phyloP scores from a whole-genome alignment of 2,888 invertebrate species.

The Ochlodes sylvanus region DNA sequence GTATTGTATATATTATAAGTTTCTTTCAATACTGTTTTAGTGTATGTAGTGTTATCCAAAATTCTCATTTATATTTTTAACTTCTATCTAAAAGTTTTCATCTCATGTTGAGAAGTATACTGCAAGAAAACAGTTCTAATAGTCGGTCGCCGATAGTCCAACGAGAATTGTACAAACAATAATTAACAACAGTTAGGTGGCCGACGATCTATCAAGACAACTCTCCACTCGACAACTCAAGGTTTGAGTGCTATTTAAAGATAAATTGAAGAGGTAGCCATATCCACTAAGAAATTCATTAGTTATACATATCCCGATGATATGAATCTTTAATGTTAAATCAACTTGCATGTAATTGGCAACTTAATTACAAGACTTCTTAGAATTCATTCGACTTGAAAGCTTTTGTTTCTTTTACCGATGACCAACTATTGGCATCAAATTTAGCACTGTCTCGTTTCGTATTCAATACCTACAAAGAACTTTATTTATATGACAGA shows the following conservation, averaged over 20 bases:
- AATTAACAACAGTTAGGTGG: conserved; percentile 31
- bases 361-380: conserved; percentile 1
- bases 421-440: conserved; percentile 1
- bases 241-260: conserved; percentile 14
- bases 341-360: not conserved
- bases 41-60: no score
- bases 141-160: not conserved
- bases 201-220: conserved; percentile 31
- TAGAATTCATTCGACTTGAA: not conserved
- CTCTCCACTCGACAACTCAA: conserved; percentile 26
- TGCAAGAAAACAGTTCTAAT: no score
- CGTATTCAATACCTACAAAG: not conserved
- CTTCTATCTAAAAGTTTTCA: no score
- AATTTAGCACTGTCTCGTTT: conserved; percentile 6
- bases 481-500: not conserved
- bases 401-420: not conserved
- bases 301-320: conserved; percentile 27
- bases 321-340: conserved; percentile 28
- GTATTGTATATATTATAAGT: no score
- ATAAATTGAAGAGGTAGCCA: conserved; percentile 30
- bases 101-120: no score
- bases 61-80: no score
- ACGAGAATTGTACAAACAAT: conserved; percentile 14
- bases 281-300: conserved; percentile 24
- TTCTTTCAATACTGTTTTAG: no score